Base-by-base conservation (phyloP, 2,888 invertebrate species). In the Xestia c-nigrum region DNA sequence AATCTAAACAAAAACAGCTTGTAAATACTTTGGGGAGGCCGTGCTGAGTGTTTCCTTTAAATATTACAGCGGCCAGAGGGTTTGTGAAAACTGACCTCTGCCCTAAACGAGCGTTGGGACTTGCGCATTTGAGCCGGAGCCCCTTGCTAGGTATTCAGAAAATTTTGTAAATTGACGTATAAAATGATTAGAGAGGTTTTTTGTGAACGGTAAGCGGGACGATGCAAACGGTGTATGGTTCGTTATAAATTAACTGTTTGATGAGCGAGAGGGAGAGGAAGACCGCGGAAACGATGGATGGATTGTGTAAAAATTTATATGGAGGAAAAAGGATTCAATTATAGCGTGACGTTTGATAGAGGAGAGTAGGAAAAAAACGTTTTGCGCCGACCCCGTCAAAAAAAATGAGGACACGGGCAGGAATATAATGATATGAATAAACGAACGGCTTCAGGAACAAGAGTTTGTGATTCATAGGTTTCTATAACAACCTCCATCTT, bases 51-150 rank as follows among this genome's bases (percentile, higher is more conserved):
- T 82, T 86, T 85, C 77, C 87, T 89, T 75, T 93, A 84, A 93
- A 93, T 93, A 93, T 92, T 93, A 89, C 87, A 93, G 87, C 72
- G 82, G 83, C 76, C 81, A 74, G 83, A 85, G 89, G 75, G 80
- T 81, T 72, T 80, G 90, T 89, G 87, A 88, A 89, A 89, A 89
- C 88, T 88, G 88, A 89, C 84, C 85, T 86, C 76, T 74, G 78
- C 72, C 82, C 78, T 84, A 82, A 90, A 87, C 89, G 90, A 87
- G 88, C 88, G 69, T 72, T 75, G 87, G 87, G 88, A 89, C 74
- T 74, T 80, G 74, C 59, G 84, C 67, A 74, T 78, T 75, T 73
- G 77, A 81, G 61, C 69, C 83, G 78, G 78, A 86, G 81, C 80
- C 61, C 80, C 65, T 78, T 77, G 75, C 64, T 47, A 69, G 64